Conservation (phyloP, 2,113 vertebrate genomes). For the Camelus bactrianus region DNA sequence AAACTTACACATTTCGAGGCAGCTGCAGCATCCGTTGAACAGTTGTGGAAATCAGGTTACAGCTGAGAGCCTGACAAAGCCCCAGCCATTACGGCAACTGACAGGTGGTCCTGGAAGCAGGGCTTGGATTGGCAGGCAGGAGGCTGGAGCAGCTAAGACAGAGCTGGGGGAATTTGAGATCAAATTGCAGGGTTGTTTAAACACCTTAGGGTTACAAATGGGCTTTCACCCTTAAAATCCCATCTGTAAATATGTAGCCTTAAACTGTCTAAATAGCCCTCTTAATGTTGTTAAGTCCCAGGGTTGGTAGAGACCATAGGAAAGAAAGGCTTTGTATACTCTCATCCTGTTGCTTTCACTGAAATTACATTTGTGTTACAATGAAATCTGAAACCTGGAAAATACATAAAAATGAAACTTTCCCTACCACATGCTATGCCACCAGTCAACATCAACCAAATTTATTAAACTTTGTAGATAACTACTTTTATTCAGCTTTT, state of each 20-base stretch:
- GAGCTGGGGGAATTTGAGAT: conserved; percentile 32
- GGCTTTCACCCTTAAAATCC: conserved; percentile 68
- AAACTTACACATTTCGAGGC: neutral
- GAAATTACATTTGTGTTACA: conserved; percentile 67
- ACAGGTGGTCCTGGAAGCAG: conserved; percentile 51
- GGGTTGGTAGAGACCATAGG: conserved; percentile 26
- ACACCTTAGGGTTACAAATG: conserved; percentile 69
- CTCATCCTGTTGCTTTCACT: conserved; percentile 39
- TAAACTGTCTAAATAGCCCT: conserved; percentile 62
- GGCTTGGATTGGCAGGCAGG: neutral
- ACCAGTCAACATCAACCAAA: neutral
- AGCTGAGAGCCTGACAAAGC: conserved; percentile 39
- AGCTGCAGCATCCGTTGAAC: conserved; percentile 51
- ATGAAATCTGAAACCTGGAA: conserved; percentile 52
- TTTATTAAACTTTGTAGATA: conserved; percentile 14
- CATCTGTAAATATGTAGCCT: conserved; percentile 68
- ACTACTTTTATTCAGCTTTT: conserved; percentile 32
- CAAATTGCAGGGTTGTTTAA: conserved; percentile 72
- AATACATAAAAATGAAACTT: conserved; percentile 38
- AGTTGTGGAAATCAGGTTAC: conserved; percentile 49
- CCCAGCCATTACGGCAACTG: neutral
- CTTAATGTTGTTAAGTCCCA: conserved; percentile 61
- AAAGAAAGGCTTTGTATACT: conserved; percentile 41
- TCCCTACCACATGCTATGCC: neutral
- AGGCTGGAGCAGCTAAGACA: conserved; percentile 50